Evolutionary conservation across 2,888 invertebrate genomes (phyloP), one percentile per base, ranked within the genome.

Genomic region (Plebejus anna): DNA sequence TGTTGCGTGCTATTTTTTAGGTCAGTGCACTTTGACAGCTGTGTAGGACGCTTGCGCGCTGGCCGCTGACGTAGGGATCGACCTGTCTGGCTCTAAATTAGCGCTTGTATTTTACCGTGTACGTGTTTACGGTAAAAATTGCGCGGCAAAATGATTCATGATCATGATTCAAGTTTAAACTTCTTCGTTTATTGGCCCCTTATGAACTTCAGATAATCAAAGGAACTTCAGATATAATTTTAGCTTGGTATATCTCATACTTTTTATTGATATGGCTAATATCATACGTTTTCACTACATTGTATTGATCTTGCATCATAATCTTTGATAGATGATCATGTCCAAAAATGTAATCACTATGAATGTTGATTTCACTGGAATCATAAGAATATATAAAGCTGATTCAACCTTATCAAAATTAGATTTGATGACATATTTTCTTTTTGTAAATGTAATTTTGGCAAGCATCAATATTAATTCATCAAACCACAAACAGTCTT

Each of bases 1-100:
- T 86, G 87, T 87, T 86, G 89, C 90, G 89, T 92, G 91, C 87
- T 90, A 84, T 86, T 88, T 87, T 90, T 90, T 91, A 91, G 93
- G 93, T 93, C 93, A 93, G 85, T 90, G 90, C 84, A 89, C 90
- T 83, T 85, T 84, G 88, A 89, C 92, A 92, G 91, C 90, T 90
- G 91, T 79, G 78, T 82, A 83, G 85, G 87, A 90, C 90, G 91
- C 90, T 82, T 89, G 90, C 90, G 91, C 89, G 85, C 79, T 90
- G 91, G 91, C 91, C 89, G 85, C 79, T 90, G 91, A 92, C 91
- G 91, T 90, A 87, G 86, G 84, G 83, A 89, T 91, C 91, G 92
- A 91, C 91, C 89, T 88, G 89, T 84, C 87, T 86, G 85, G 84
- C 84, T 87, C 90, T 90, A 91, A 89, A 87, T 86, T 90, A 90